These are phyloP conservation scores for Limnephilus auricula DNA, from an alignment of 2,888 invertebrate genomes.

Conservation along the genomic window DNA sequence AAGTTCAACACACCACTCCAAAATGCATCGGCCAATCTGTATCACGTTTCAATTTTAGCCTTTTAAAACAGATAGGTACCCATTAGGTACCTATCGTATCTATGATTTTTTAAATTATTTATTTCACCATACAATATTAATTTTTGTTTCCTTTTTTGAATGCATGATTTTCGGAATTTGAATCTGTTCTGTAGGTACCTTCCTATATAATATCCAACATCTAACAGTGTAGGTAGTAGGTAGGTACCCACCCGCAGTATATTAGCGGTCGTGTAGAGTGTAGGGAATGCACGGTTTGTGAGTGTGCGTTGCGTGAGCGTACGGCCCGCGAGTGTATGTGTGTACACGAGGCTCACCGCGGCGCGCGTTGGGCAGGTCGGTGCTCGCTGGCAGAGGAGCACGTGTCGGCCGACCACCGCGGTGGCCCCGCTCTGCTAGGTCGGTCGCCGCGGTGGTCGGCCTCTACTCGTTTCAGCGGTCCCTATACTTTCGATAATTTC, in stretches of 20 bases:
- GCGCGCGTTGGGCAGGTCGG: conserved; percentile 81
- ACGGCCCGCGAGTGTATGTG: conserved; percentile 31
- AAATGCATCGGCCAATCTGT: neutral
- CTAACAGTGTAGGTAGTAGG: neutral
- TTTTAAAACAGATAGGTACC: neutral
- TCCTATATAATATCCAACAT: neutral
- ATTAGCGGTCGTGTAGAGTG: conserved; percentile 47
- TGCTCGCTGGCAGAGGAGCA: conserved; percentile 76
- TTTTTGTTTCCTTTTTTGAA: neutral
- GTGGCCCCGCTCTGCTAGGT: conserved; percentile 66
- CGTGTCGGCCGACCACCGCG: conserved; percentile 72
- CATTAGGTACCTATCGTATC: neutral
- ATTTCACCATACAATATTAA: neutral
- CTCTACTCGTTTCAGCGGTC: conserved; percentile 30
- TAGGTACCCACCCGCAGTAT: neutral
- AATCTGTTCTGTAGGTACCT: neutral
- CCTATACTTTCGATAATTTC: conserved; percentile 18
- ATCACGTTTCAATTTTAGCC: neutral
- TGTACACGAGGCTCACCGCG: conserved; percentile 75
- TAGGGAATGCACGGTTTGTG: conserved; percentile 42
- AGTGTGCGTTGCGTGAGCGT: conserved; percentile 32
- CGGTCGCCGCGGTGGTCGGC: conserved; percentile 34
- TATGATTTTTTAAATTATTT: neutral
- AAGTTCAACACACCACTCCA: neutral
- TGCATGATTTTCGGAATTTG: neutral